These are phyloP conservation scores for Canis aureus DNA, from an alignment of 2,113 vertebrate genomes.

Conservation along the genomic window DNA sequence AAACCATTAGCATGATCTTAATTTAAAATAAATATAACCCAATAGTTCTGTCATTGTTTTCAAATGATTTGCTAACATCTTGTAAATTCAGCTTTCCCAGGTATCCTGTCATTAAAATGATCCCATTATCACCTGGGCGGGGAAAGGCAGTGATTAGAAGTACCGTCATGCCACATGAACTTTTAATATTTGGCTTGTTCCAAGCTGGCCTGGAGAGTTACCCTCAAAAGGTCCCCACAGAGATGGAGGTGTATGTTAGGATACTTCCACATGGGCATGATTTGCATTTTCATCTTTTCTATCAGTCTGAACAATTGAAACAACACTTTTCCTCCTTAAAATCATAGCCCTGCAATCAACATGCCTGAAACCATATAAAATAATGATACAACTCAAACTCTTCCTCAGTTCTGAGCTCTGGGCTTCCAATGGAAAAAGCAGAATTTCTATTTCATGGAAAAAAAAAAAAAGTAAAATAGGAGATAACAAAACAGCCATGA, in stretches of 20 bases:
- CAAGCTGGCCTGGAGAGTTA: background rate
- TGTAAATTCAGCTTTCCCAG: background rate
- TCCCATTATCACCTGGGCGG: background rate
- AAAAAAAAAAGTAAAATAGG: background rate
- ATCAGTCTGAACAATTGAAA: conserved; percentile 1
- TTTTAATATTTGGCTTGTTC: background rate
- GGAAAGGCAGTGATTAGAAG: background rate
- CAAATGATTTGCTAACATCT: conserved; percentile 15
- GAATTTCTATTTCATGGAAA: conserved; percentile 4
- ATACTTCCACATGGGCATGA: background rate
- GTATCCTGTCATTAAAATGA: background rate
- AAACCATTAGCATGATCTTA: conserved; percentile 38
- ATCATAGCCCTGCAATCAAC: background rate
- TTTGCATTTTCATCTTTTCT: conserved; percentile 8
- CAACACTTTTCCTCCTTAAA: background rate
- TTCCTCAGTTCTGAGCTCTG: background rate
- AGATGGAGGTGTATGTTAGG: background rate
- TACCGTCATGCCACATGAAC: background rate
- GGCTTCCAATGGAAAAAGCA: conserved; percentile 40
- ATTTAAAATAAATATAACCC: conserved; percentile 48
- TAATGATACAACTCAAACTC: background rate
- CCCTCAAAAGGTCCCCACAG: background rate
- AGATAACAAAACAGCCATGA: conserved; percentile 36
- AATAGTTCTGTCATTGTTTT: background rate
- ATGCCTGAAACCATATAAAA: conserved; percentile 23